Base-by-base conservation (phyloP, 1,140 invertebrate genomes). In the Drosophila sp. region DNA sequence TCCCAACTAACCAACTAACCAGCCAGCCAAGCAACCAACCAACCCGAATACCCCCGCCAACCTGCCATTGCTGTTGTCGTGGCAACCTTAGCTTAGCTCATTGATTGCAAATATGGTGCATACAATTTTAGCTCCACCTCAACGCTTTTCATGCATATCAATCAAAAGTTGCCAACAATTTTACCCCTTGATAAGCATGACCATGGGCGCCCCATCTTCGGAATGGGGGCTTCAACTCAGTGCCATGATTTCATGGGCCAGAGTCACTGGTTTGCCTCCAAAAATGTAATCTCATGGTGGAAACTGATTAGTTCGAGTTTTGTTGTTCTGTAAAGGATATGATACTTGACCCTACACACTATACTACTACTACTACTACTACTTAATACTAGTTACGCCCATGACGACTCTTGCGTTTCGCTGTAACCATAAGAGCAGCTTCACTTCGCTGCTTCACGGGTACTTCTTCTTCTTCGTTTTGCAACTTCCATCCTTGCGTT, bases 31-130 rank as follows among this genome's bases (percentile, higher is more conserved):
- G 17, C 17, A 17, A 17, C 17, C 17, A 17, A 17, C 17, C 17
- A 17, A 17, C 17, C 17, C 17, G 17, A 17, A 38, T 38, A 4
- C 11, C 35, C 27, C 56, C 7, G 10, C 10, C 6, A 38, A 33
- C 32, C 4, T n/a, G n/a, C n/a, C n/a, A n/a, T n/a, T 32, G n/a
- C 4, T 4, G 73, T 76, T 70, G 69, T 73, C 73, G 58, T 76
- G 74, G 77, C 73, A 64, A 76, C 67, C 17, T 33, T 55, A 75
- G 73, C 74, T 66, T 64, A 61, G 66, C 60, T 70, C 74, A 77
- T 77, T 71, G 76, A 77, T 77, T 77, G 74, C 61, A 77, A 77
- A 76, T 79, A 50, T 78, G 65, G 60, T 56, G 73, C 66, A 77
- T 77, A 77, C 58, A 71, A 77, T 77, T 77, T 76, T 76, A 70